Conservation (phyloP, 2,888 invertebrate species). For the Chymomyza procnemis region DNA sequence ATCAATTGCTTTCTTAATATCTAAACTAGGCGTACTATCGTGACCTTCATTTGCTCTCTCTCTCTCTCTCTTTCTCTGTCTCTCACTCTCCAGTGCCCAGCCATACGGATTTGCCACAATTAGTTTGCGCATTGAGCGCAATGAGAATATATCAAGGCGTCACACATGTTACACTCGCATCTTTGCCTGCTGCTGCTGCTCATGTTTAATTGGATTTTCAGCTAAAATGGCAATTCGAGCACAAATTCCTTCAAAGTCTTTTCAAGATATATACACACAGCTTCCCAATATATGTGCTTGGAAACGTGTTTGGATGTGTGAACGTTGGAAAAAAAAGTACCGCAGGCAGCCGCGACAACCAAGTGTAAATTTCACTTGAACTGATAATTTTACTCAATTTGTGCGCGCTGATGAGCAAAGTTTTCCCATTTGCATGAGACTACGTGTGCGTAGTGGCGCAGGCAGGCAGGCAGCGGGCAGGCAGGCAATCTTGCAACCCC, state of each 20-base stretch:
- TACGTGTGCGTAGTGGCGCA: slow-evolving; percentile 54
- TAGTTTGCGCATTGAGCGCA: slow-evolving; percentile 14
- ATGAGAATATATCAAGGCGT: slow-evolving; percentile 49
- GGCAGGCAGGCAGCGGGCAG: no score
- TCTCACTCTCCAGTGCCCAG: no score
- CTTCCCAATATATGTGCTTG: not conserved
- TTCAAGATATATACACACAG: not conserved
- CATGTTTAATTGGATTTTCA: slow-evolving; percentile 66
- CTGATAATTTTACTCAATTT: slow-evolving; percentile 73
- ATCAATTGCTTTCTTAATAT: slow-evolving; percentile 12
- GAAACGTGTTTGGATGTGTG: slow-evolving; percentile 9
- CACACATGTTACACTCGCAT: slow-evolving; percentile 49
- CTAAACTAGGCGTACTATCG: not conserved
- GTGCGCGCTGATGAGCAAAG: slow-evolving; percentile 72
- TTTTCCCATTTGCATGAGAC: slow-evolving; percentile 70
- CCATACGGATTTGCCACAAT: slow-evolving; percentile 11
- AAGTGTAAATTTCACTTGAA: slow-evolving; percentile 73
- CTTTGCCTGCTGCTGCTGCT: slow-evolving; percentile 21
- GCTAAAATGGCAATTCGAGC: slow-evolving; percentile 25
- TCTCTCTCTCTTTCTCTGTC: no score
- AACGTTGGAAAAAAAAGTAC: slow-evolving; percentile 22
- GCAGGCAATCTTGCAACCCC: not conserved
- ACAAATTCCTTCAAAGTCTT: not conserved
- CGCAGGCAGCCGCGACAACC: slow-evolving; percentile 45
- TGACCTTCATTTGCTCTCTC: not conserved